These are phyloP conservation scores for Trialeurodes vaporariorum DNA, from an alignment of 1,140 invertebrate species.

Conservation along the genomic window DNA sequence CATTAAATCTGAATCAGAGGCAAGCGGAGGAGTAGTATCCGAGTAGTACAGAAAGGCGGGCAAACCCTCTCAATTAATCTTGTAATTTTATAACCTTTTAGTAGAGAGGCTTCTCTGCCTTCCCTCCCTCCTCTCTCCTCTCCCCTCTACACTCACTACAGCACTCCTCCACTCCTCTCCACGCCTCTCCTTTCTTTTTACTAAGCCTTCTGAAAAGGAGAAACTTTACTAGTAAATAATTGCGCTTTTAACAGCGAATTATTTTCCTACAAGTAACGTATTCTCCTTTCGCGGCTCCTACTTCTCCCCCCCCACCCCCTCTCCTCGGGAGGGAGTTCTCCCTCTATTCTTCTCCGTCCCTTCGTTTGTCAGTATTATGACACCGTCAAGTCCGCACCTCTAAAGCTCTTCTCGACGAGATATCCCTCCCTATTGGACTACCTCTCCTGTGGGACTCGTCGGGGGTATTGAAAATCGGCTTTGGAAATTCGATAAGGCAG, in stretches of 20 bases:
- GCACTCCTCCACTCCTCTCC: background rate
- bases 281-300: background rate
- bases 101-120: too few species aligned
- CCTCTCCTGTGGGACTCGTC: too few species aligned
- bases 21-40: background rate
- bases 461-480: too few species aligned
- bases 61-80: background rate
- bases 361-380: background rate
- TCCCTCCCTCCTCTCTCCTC: too few species aligned
- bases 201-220: too few species aligned
- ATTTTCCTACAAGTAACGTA: background rate
- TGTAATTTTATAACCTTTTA: slow-evolving; percentile 1
- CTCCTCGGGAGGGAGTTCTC: too few species aligned
- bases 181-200: too few species aligned
- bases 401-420: background rate
- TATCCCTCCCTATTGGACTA: too few species aligned
- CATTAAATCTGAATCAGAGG: background rate
- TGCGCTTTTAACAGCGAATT: background rate
- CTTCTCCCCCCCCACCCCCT: background rate
- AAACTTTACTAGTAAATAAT: background rate
- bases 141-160: too few species aligned
- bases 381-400: background rate
- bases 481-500: too few species aligned
- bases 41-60: background rate
- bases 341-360: background rate